These are phyloP conservation scores for Labeo catla DNA, from an alignment of 2,113 vertebrate genomes.

Conservation along the genomic window DNA sequence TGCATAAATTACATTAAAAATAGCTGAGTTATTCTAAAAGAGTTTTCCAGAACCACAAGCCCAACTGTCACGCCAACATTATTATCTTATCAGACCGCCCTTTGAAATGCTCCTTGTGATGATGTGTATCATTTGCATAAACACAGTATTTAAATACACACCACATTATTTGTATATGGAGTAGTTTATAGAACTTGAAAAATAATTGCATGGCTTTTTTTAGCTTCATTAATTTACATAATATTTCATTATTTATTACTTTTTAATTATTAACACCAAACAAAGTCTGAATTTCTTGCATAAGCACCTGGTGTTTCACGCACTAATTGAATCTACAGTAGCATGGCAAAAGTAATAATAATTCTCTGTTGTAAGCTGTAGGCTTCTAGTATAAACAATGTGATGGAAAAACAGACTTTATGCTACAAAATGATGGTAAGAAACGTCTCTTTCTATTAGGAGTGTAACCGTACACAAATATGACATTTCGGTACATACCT, in stretches of 20 bases:
- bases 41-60: slow-evolving; percentile 23
- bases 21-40: slow-evolving; percentile 32
- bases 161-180: not conserved
- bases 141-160: not conserved
- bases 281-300: not conserved
- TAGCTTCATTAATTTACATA: not conserved
- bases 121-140: not conserved
- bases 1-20: slow-evolving; percentile 49
- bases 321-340: too few species aligned
- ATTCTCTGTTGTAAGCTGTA: too few species aligned
- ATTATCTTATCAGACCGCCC: slow-evolving; percentile 11
- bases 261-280: not conserved
- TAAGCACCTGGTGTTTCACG: not conserved
- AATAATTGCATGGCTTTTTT: not conserved
- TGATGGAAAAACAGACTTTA: too few species aligned
- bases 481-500: too few species aligned
- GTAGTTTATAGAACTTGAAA: not conserved
- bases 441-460: too few species aligned
- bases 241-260: not conserved
- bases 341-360: too few species aligned
- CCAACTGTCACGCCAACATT: not conserved
- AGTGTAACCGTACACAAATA: too few species aligned
- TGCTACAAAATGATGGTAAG: too few species aligned
- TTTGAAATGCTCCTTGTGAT: not conserved
- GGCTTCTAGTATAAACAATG: too few species aligned